phyloP scores from a whole-genome alignment of 2,888 invertebrate genomes.

The Deilephila elpenor region DNA sequence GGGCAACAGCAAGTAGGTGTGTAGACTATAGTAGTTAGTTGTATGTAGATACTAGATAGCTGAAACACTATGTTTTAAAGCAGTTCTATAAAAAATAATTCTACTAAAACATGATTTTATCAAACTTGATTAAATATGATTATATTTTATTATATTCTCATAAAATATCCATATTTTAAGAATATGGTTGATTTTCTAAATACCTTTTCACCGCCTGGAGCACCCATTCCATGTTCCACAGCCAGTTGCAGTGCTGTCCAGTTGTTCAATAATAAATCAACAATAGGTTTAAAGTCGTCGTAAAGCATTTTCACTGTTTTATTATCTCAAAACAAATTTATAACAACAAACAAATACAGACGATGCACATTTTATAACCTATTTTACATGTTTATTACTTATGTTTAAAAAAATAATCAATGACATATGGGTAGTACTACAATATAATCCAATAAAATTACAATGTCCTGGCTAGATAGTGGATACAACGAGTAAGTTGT shows the following conservation, averaged over 20 bases:
- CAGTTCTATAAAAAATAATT: no score
- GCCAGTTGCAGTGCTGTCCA: slow-evolving; percentile 89
- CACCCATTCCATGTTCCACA: slow-evolving; percentile 90
- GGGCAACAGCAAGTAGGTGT: no score
- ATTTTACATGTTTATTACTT: slow-evolving; percentile 2
- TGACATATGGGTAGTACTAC: not conserved
- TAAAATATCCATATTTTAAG: not conserved
- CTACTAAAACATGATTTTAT: no score
- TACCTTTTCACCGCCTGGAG: slow-evolving; percentile 87
- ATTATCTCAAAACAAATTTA: slow-evolving; percentile 30
- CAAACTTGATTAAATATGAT: no score
- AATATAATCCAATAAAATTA: not conserved
- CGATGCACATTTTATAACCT: slow-evolving; percentile 58
- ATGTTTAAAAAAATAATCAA: slow-evolving; percentile 4
- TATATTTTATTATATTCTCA: no score
- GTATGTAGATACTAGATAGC: no score
- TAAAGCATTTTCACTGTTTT: slow-evolving; percentile 64
- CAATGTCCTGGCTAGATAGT: not conserved
- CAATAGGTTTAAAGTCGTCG: slow-evolving; percentile 84
- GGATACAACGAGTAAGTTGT: not conserved
- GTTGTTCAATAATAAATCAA: slow-evolving; percentile 88
- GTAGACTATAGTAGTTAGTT: no score
- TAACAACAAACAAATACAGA: slow-evolving; percentile 25
- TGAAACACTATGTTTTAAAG: no score
- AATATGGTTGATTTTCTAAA: not conserved